Base-by-base conservation (phyloP, 2,113 vertebrate genomes). In the Odocoileus hemionus region DNA sequence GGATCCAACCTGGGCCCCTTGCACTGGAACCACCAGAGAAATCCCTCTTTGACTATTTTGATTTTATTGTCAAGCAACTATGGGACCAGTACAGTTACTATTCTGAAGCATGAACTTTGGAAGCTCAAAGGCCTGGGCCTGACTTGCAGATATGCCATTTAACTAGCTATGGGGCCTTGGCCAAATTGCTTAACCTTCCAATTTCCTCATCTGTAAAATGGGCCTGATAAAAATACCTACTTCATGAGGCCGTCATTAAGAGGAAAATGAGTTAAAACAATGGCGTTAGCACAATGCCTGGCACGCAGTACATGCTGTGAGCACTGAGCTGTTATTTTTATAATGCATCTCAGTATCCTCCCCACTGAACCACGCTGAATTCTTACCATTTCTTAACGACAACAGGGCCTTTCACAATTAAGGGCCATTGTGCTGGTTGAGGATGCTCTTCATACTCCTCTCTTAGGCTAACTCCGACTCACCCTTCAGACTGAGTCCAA, bases 161-260 rank as follows among this genome's bases (percentile, higher is more conserved):
- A 88, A 91, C 82, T 89, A 52, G 54, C 30, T 14, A 6, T 36
- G n/a, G 70, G 60, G 16, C 23, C 57, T 47, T 80, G 64, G 45
- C 23, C n/a, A 70, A 80, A 74, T 74, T 54, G 76, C 58, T 67
- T 50, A 57, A 19, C 83, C 14, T 86, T 74, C 64, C 52, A 15
- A 16, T 82, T 74, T 94, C 50, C 83, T 87, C 89, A 87, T 55
- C 93, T 70, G 74, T 50, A 76, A 95, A 70, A 92, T 74, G 91
- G 92, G 52, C 60, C 47, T 61, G 61, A 79, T 76, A 95, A 91
- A 95, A 93, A 89, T 13, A 33, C 25, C 85, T 58, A 43, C 52
- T 23, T 47, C n/a, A 52, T 12, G 36, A 94, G 78, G 64, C 58
- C 21, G 6, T 54, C 17, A n/a, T 74, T 57, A 67, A 80, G 57